Conservation (phyloP, 2,888 invertebrate genomes). For the Lingula anatina region DNA sequence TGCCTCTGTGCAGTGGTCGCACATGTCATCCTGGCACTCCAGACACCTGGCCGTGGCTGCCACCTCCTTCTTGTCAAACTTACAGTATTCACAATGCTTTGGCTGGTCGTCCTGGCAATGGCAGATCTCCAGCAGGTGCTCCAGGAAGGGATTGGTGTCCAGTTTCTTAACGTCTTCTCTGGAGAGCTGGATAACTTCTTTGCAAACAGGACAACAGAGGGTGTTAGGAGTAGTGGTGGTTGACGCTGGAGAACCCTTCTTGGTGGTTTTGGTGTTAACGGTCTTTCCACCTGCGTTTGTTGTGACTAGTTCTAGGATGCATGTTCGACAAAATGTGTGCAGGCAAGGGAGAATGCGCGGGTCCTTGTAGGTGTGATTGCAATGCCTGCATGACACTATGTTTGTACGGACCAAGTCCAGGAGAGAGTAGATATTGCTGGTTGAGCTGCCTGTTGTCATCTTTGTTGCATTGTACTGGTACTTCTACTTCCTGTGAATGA, state of each 20-base stretch:
- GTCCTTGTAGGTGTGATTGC: too few species aligned
- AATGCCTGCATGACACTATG: too few species aligned
- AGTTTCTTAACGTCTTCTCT: conserved; percentile 2
- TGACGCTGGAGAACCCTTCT: not conserved
- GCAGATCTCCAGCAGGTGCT: conserved; percentile 24
- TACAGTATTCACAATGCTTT: conserved; percentile 33
- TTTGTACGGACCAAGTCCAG: too few species aligned
- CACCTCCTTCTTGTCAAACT: conserved; percentile 21
- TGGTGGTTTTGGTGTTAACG: not conserved
- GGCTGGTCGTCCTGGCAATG: conserved; percentile 21
- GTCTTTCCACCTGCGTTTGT: too few species aligned
- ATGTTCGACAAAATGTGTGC: too few species aligned
- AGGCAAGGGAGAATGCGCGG: too few species aligned
- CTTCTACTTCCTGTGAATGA: too few species aligned
- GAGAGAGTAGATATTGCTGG: too few species aligned
- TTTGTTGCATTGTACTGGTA: too few species aligned
- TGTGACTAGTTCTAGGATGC: too few species aligned
- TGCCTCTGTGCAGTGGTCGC: conserved; percentile 30
- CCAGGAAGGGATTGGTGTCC: conserved; percentile 23
- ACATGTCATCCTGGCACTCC: conserved; percentile 41
- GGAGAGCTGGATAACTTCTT: conserved; percentile 3
- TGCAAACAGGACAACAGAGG: conserved; percentile 12
- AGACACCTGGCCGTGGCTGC: conserved; percentile 29
- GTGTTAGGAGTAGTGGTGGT: too few species aligned
- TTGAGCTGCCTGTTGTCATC: too few species aligned